Evolutionary conservation across 2,888 invertebrate genomes (phyloP), one percentile per base, ranked within the genome.

Genomic region (Euproctis similis): DNA sequence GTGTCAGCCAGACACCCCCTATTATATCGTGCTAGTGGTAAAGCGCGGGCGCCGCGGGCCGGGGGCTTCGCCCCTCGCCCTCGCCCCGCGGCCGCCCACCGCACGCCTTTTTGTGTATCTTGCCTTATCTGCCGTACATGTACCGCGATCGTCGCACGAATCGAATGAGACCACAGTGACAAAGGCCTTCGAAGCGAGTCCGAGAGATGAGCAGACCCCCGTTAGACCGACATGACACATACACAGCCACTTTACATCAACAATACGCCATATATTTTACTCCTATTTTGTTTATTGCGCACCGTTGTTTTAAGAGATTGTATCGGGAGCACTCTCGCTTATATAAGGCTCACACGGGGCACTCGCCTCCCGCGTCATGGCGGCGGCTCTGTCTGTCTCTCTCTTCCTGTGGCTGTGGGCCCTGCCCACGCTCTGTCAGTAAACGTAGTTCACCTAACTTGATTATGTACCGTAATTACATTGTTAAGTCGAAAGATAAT

Each of bases 181-280:
- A 85, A 86, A 85, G 86, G 65, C 86, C 86, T 81, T 62, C 72
- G 77, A 72, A 78, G 68, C 85, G 85, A 75, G 86, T 85, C 85
- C 70, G 74, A 86, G 86, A 86, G 86, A 86, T 85, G 84, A 86
- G 85, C 85, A 86, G 86, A 85, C 77, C 82, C 74, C 82, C 82
- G 82, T 84, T 80, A 76, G 67, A 74, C 58, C n/a, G 39, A 61
- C 65, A 60, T 74, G 66, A 81, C 78, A 80, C 80, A 61, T 59
- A 84, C 82, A 80, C 77, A 56, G 67, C 72, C 76, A 78, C 81
- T 75, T 68, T 70, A 77, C 77, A 76, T 66, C 47, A 68, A 73
- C 62, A 49, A 70, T n/a, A 68, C 64, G 73, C 62, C 65, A 50
- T 63, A 68, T 54, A 61, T 61, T 60, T 42, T 52, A 49, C 47